These are phyloP conservation scores for Agapetus fuscipes DNA, from an alignment of 2,888 invertebrate species.

Conservation along the genomic window DNA sequence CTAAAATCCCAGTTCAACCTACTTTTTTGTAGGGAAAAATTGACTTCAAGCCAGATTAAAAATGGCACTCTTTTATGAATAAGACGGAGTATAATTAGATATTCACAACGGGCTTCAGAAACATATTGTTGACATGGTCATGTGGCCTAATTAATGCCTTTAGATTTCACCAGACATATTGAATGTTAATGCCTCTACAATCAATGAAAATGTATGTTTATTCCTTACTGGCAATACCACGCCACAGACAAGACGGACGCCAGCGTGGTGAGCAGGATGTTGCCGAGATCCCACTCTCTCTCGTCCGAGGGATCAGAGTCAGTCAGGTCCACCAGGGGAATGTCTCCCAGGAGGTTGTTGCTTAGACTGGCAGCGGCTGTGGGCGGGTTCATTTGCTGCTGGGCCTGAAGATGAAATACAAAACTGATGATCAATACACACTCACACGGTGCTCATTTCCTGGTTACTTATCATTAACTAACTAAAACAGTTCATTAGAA, in stretches of 20 bases:
- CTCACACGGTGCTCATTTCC: neutral
- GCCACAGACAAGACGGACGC: slow-evolving; percentile 20
- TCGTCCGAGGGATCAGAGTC: slow-evolving; percentile 11
- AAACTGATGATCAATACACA: neutral
- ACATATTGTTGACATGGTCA: too few species aligned
- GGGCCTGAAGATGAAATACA: slow-evolving; percentile 7
- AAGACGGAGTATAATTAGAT: too few species aligned
- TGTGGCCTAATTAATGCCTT: too few species aligned
- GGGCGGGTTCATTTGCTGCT: slow-evolving; percentile 16
- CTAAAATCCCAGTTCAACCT: too few species aligned
- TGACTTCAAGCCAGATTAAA: too few species aligned
- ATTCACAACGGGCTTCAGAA: too few species aligned
- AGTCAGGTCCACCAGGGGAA: slow-evolving; percentile 5
- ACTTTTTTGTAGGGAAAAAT: too few species aligned
- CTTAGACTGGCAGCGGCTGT: slow-evolving; percentile 1
- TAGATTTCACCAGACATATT: too few species aligned
- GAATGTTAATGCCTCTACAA: too few species aligned
- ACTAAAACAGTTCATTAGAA: too few species aligned
- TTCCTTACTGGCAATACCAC: slow-evolving; percentile 20
- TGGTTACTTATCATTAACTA: too few species aligned
- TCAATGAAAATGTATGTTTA: neutral
- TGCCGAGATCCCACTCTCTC: slow-evolving; percentile 20
- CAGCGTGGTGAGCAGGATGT: slow-evolving; percentile 18
- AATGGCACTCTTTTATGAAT: too few species aligned
- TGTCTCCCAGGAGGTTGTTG: slow-evolving; percentile 6